Base-by-base conservation (phyloP, 2,113 vertebrate species). In the Addax nasomaculatus region DNA sequence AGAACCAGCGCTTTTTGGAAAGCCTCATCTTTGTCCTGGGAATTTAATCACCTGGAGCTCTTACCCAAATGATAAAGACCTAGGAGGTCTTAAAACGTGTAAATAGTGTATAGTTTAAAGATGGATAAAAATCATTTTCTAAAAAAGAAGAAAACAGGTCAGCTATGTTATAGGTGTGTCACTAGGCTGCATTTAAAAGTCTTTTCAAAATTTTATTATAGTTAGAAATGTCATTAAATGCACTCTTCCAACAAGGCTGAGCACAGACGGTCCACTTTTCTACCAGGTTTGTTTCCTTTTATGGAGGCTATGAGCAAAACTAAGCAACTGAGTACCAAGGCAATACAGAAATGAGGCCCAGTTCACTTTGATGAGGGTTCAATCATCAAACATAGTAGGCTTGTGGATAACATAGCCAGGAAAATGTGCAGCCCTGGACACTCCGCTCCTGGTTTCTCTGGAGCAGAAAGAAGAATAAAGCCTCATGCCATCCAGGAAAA, bases 31-130 rank as follows among this genome's bases (percentile, higher is more conserved):
- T 94, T 91, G 45, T 96, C 94, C 55, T 93, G 93, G 81, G 73
- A 90, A 88, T 98, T 97, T 53, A 81, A 57, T 87, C 84, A 92
- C 96, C 58, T 78, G 17, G 98, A 96, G 76, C 95, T 97, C 85
- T 97, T 97, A 98, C 3, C 89, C 93, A 96, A 98, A 85, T 76
- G 88, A 97, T 70, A 94, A 98, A 97, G 93, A 97, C 47, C 93
- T 94, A 90, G 5, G 67, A 94, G 89, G 70, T 89, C 95, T 96
- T 97, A 94, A 97, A 97, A 97, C 92, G 89, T 98, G 93, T 27
- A 64, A 81, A 92, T 97, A 97, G 84, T 97, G 53, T 97, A n/a
- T 58, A 94, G 81, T 84, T 98, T 90, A 85, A 88, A 90, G 86
- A 96, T 98, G 86, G 23, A 57, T 47, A 55, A 96, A 97, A 97